Evolutionary conservation across 2,888 invertebrate species (phyloP).

Genomic region (Drosophila lacicola): DNA sequence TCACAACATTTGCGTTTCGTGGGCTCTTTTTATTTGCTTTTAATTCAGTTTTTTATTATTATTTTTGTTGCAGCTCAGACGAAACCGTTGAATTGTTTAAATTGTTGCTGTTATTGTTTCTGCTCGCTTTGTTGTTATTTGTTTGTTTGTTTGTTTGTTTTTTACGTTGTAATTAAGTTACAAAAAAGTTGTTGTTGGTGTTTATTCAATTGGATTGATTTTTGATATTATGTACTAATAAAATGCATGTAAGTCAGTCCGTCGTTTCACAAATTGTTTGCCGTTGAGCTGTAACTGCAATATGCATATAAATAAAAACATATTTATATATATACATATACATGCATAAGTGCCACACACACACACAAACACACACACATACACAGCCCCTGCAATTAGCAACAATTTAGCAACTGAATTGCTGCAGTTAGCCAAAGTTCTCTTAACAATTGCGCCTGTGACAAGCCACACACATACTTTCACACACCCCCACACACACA

Average conservation of each 20-base stretch:
- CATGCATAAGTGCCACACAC: background rate
- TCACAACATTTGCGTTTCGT: constrained; percentile 44
- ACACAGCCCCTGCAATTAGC: constrained; percentile 45
- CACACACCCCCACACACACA: constrained; percentile 7
- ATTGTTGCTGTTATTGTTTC: constrained; percentile 2
- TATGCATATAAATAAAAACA: background rate
- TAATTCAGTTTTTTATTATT: constrained; percentile 4
- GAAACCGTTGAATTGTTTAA: constrained; percentile 50
- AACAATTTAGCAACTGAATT: constrained; percentile 52
- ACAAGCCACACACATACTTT: constrained; percentile 6
- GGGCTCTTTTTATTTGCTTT: background rate
- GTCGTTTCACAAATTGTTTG: constrained; percentile 81
- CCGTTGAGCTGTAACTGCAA: constrained; percentile 62
- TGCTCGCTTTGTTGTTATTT: constrained; percentile 22
- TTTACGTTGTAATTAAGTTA: constrained; percentile 51
- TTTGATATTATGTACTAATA: constrained; percentile 73
- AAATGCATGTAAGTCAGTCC: constrained; percentile 81
- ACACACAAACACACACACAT: constrained; percentile 4
- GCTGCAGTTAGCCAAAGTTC: constrained; percentile 51
- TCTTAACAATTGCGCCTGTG: constrained; percentile 12
- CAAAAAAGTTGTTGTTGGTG: constrained; percentile 41
- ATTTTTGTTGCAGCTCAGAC: constrained; percentile 16
- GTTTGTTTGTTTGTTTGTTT: constrained; percentile 12
- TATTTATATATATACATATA: background rate
- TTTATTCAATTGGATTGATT: constrained; percentile 70